Base-by-base conservation (phyloP, 2,113 vertebrate genomes). In the Actenoides lindsayi region DNA sequence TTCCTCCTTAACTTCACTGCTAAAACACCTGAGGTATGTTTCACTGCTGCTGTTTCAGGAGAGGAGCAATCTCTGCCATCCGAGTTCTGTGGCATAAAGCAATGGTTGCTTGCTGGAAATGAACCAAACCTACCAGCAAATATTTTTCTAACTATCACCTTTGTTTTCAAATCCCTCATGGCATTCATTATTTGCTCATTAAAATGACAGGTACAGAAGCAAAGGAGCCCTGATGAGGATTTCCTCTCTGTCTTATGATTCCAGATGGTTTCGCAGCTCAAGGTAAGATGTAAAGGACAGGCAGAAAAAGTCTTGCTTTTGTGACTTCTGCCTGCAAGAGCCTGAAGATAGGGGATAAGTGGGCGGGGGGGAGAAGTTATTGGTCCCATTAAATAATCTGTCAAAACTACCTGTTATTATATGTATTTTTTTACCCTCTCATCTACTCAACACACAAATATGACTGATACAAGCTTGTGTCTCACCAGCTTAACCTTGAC, bases 201-300 rank as follows among this genome's bases (percentile, higher is more conserved):
- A 85, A 93, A 93, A 35, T 24, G 21, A 31, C 41, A 35, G 1
- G 20, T 10, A 30, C 63, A 75, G 77, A 94, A 90, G 64, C 56
- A 68, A 54, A 83, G 60, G 59, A 53, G 42, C 28, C 82, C 87
- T 70, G 25, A 37, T 50, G 70, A 90, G 87, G 81, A 53, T 87
- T 89, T 95, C 53, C 48, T 92, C 59, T 86, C 74, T 90, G 77
- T 50, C 78, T 94, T 85, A 68, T 1, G 10, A 80, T 89, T 75
- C 83, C 81, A 95, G 83, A 71, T 50, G 42, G 59, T 57, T 95
- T 78, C 13, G 3, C 56, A 88, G 73, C 78, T 91, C 83, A 69
- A 94, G 69, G 71, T 74, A 80, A 80, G 64, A 44, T 91, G 68
- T 56, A 89, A 96, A 93, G 44, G 90, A 89, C 64, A 76, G 37